phyloP scores from a whole-genome alignment of 2,888 invertebrate genomes.

The Anoncus sp. region DNA sequence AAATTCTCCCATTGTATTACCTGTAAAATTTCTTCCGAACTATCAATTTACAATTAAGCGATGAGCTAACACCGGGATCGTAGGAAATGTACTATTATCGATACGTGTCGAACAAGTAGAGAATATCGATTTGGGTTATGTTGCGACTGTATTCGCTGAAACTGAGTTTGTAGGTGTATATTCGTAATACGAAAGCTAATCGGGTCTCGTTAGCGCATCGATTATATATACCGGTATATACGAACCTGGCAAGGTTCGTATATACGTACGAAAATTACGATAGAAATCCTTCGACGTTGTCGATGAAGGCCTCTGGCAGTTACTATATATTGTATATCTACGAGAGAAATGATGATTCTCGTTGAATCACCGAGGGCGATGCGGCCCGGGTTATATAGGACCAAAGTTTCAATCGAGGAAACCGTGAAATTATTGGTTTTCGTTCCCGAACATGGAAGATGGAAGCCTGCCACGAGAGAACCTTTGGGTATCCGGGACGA shows the following conservation, averaged over 20 bases:
- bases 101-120: conserved; percentile 58
- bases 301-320: conserved; percentile 8
- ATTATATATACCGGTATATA: too few relatives aligned
- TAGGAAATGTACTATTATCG: conserved; percentile 51
- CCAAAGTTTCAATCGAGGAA: conserved; percentile 50
- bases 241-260: background rate
- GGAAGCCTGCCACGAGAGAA: conserved; percentile 18
- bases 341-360: conserved; percentile 15
- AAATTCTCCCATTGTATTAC: conserved; percentile 38
- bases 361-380: background rate
- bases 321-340: background rate
- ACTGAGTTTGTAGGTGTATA: conserved; percentile 31
- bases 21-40: conserved; percentile 49
- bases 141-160: conserved; percentile 27
- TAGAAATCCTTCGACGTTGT: conserved; percentile 23
- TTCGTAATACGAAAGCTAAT: conserved; percentile 44
- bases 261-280: conserved; percentile 28
- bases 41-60: conserved; percentile 60
- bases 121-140: conserved; percentile 55
- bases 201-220: conserved; percentile 60
- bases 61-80: conserved; percentile 32
- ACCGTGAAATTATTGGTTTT: conserved; percentile 75
- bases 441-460: conserved; percentile 58
- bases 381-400: background rate
- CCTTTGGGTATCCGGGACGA: conserved; percentile 60